Evolutionary conservation across 2,797 vertebrate genomes (phyloP), one percentile per base, ranked within the genome.

Genomic region (Epinephelus awoara): DNA sequence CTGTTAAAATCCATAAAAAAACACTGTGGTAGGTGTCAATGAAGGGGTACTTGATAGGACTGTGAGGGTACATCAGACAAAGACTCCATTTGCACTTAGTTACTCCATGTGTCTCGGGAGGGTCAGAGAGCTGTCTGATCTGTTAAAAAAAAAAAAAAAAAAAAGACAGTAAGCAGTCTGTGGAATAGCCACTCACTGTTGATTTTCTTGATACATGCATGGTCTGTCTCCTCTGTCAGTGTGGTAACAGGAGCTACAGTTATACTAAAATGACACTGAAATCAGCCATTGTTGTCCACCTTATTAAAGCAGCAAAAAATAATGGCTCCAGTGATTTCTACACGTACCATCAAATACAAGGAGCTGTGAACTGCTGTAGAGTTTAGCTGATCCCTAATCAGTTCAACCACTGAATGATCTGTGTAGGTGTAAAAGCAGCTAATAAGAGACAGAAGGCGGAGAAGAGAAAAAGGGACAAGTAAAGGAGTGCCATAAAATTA

Each of bases 181-280:
- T 27, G 50, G 70, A 55, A 55, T 54, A 21, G 10, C 18, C n/a
- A 46, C 15, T 74, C 23, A 61, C 21, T 34, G 27, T 52, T 15
- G 51, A 42, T 71, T 44, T 29, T 19, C 55, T 29, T 46, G 2
- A 18, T 67, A n/a, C 13, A 11, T 25, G n/a, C 42, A 34, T 13
- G 54, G 49, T 69, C 58, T 10, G n/a, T n/a, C 27, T 62, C 15
- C 49, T 69, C 57, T 56, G 40, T 61, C 55, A 38, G 52, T 19
- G 18, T 21, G 18, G 44, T 67, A 29, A 38, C 5, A 2, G 15
- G 50, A 54, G 21, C 46, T 51, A 5, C 11, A 25, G 18, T 61
- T 23, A 13, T 11, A 23, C 6, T 47, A 13, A 55, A 54, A 67
- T 59, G 15, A 52, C 29, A 14, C 2, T 42, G 12, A 62, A 62